Conservation (phyloP, 1,140 invertebrate genomes). For the Theocolax elegans region DNA sequence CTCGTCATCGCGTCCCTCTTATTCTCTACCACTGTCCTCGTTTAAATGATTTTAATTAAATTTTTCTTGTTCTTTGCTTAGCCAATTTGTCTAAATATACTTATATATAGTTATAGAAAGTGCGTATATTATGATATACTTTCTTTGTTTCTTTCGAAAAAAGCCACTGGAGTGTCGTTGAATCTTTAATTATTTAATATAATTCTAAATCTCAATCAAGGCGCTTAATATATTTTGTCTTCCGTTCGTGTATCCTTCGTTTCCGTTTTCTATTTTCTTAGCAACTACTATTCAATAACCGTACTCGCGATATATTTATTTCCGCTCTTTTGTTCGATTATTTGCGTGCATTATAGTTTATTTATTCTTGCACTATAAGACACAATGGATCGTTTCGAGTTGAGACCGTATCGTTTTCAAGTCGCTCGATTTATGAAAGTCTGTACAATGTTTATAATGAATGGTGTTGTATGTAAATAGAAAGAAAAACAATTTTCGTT, state of each 20-base stretch:
- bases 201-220: slow-evolving; percentile 15
- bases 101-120: too few relatives aligned
- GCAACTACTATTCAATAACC: slow-evolving; percentile 8
- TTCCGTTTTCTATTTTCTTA: not conserved
- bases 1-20: slow-evolving; percentile 25
- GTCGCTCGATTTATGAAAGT: slow-evolving; percentile 11
- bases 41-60: not conserved
- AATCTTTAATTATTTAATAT: not conserved
- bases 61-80: not conserved
- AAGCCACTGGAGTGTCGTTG: slow-evolving; percentile 15
- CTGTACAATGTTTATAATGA: slow-evolving; percentile 11
- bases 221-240: slow-evolving; percentile 9
- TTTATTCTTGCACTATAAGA: not conserved
- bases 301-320: slow-evolving; percentile 9
- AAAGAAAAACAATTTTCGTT: slow-evolving; percentile 8
- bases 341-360: slow-evolving; percentile 8
- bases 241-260: not conserved
- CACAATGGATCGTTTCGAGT: not conserved
- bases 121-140: not conserved
- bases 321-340: slow-evolving; percentile 4
- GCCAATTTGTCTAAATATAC: too few relatives aligned
- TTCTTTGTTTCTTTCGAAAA: slow-evolving; percentile 24
- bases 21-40: not conserved
- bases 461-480: not conserved
- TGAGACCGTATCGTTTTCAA: slow-evolving; percentile 4